Conservation (phyloP, 2,888 invertebrate genomes). For the Epirrhoe alternata region DNA sequence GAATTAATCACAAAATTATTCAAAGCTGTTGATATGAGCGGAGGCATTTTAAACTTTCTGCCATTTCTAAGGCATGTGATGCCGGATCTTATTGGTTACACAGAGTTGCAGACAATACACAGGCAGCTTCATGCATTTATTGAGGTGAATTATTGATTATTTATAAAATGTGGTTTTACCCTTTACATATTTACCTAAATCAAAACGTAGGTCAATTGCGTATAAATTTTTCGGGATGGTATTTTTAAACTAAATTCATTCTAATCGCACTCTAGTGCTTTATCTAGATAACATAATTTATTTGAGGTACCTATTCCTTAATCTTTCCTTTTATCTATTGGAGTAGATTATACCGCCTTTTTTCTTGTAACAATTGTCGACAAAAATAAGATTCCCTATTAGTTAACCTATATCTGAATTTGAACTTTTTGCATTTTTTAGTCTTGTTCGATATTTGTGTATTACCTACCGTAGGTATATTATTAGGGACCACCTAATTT, state of each 20-base stretch:
- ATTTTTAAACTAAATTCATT: conserved; percentile 10
- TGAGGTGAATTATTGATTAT: conserved; percentile 61
- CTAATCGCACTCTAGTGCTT: conserved; percentile 7
- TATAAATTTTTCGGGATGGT: conserved; percentile 7
- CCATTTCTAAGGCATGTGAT: conserved; percentile 88
- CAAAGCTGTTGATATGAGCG: conserved; percentile 87
- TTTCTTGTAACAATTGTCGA: neutral
- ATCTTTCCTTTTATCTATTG: conserved; percentile 3
- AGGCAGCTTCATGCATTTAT: conserved; percentile 83
- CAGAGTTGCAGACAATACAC: conserved; percentile 77
- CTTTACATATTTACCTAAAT: neutral
- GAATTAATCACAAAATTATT: conserved; percentile 86
- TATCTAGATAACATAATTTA: conserved; percentile 17
- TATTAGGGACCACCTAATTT: too few species aligned
- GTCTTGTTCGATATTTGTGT: too few species aligned
- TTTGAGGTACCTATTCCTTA: neutral
- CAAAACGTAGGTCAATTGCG: conserved; percentile 18
- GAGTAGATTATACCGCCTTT: neutral
- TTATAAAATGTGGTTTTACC: conserved; percentile 6
- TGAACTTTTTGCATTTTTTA: too few species aligned
- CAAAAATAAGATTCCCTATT: too few species aligned
- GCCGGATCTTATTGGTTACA: conserved; percentile 87
- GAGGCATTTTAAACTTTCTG: conserved; percentile 89
- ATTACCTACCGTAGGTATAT: too few species aligned
- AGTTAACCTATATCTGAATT: too few species aligned